A percentile compares a stretch with the other conserved stretches of the same genome.
phyloP scores from a whole-genome alignment of 2,113 vertebrate genomes.

The Podarcis muralis region DNA sequence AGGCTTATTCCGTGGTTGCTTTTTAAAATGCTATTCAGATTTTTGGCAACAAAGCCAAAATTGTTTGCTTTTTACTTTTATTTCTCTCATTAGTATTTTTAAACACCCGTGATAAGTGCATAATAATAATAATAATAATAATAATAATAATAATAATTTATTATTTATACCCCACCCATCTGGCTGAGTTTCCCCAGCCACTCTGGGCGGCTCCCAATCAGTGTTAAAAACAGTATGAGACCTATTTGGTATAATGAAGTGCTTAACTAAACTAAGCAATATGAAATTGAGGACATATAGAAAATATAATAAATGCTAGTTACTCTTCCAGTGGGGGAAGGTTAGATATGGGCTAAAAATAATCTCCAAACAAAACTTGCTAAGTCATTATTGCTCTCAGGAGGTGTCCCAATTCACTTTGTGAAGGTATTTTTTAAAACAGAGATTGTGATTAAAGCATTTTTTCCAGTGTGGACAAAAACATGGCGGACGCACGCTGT shows the following conservation, averaged over 20 bases:
- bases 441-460: neutral
- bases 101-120: constrained; percentile 31
- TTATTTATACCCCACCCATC: no score
- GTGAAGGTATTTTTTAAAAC: neutral
- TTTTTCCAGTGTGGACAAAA: neutral
- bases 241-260: constrained; percentile 42
- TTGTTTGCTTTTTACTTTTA: constrained; percentile 53
- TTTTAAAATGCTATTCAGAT: constrained; percentile 41
- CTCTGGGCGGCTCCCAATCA: no score
- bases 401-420: neutral
- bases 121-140: no score
- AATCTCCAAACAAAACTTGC: neutral
- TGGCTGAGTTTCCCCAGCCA: no score
- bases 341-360: neutral
- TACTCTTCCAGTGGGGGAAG: constrained; percentile 15
- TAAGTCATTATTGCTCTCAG: neutral
- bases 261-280: constrained; percentile 61
- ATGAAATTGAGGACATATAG: constrained; percentile 67
- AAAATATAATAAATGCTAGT: constrained; percentile 58
- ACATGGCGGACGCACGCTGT: neutral
- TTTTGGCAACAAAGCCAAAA: neutral
- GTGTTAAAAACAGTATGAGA: no score
- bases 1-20: neutral
- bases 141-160: no score
- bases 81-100: constrained; percentile 49